Percentiles rank a stretch among this genome's conserved stretches.
Evolutionary conservation across 2,888 invertebrate genomes (phyloP).

Genomic region (Oxystoma pomonae): DNA sequence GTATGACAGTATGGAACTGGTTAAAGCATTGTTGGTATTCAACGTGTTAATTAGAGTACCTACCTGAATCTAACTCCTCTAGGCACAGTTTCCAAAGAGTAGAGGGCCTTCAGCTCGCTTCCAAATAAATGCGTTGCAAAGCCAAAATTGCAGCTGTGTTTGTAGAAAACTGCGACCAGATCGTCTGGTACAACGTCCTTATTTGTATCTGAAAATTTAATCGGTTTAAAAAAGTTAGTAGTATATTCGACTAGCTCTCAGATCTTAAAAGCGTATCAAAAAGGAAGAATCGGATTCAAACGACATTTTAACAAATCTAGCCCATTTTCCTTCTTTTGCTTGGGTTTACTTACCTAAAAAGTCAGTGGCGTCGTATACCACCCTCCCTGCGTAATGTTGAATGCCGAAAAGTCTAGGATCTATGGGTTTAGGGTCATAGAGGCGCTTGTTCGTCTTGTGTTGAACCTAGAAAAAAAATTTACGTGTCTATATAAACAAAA

Average conservation of each 20-base stretch:
- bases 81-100: slow-evolving; percentile 69
- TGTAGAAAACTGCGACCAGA: slow-evolving; percentile 87
- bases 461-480: slow-evolving; percentile 45
- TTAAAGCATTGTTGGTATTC: no score
- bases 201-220: slow-evolving; percentile 67
- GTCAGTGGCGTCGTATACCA: slow-evolving; percentile 84
- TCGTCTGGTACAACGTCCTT: slow-evolving; percentile 90
- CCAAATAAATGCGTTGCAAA: slow-evolving; percentile 96
- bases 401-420: slow-evolving; percentile 84
- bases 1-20: no score
- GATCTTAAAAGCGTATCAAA: no score
- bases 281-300: no score
- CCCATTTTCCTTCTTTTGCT: no score
- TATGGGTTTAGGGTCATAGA: slow-evolving; percentile 74
- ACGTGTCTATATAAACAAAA: neutral
- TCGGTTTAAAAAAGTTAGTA: no score
- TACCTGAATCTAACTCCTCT: slow-evolving; percentile 67
- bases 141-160: slow-evolving; percentile 91
- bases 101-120: slow-evolving; percentile 81
- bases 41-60: no score
- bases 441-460: slow-evolving; percentile 76
- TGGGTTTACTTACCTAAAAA: no score
- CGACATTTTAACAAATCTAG: no score
- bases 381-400: slow-evolving; percentile 83
- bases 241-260: no score